Conservation (phyloP, 2,113 vertebrate genomes). For the Poeciliopsis retropinna region DNA sequence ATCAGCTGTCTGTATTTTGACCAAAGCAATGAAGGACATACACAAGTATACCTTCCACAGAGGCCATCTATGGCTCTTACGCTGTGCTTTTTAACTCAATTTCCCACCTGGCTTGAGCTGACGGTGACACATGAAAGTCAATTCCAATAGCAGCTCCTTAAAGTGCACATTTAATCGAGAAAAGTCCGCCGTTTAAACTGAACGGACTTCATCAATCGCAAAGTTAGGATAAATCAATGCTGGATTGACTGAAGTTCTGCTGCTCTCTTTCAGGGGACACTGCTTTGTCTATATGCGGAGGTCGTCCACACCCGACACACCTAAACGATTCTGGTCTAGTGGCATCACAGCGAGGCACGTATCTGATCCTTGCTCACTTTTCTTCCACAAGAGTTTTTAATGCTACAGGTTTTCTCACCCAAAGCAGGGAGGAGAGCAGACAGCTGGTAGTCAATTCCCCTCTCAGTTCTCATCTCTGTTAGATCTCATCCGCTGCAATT, state of each 20-base stretch:
- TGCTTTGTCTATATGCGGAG: constrained; percentile 65
- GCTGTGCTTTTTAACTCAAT: constrained; percentile 69
- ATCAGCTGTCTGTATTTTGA: constrained; percentile 43
- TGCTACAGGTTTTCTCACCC: constrained; percentile 55
- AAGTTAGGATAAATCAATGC: constrained; percentile 78
- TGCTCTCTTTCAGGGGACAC: constrained; percentile 68
- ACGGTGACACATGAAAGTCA: constrained; percentile 65
- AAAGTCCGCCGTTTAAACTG: constrained; percentile 71
- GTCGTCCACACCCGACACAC: constrained; percentile 57
- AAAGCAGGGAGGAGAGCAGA: constrained; percentile 46
- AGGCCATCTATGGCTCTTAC: constrained; percentile 62
- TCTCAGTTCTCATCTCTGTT: constrained; percentile 62
- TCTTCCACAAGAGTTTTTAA: constrained; percentile 21
- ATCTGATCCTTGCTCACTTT: constrained; percentile 34
- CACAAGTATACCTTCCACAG: constrained; percentile 58
- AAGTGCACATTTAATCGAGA: constrained; percentile 71
- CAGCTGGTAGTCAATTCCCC: constrained; percentile 67
- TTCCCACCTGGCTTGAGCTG: constrained; percentile 76
- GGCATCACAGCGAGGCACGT: constrained; percentile 51
- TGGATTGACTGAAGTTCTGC: constrained; percentile 69
- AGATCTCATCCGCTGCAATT: constrained; percentile 63
- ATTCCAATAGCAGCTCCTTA: constrained; percentile 67
- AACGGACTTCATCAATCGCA: constrained; percentile 79
- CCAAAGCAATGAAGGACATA: constrained; percentile 55
- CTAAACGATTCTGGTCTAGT: constrained; percentile 71